Base-by-base conservation (phyloP, 2,888 invertebrate species). In the Furcula furcula region DNA sequence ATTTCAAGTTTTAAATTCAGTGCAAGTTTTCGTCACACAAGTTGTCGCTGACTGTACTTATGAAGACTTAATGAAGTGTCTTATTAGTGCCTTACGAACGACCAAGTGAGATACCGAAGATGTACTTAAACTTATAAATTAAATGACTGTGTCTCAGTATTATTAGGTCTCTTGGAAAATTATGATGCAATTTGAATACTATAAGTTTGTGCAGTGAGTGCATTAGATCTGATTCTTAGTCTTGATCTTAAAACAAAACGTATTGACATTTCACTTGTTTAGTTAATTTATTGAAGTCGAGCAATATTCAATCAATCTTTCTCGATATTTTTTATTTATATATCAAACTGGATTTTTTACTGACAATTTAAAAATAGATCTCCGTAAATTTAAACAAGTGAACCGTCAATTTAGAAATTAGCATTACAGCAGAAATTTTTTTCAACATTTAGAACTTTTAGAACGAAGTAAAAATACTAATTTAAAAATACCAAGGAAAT, bases 161-260 rank as follows among this genome's bases (percentile, higher is more conserved):
- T 56, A 56, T 50, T 39, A 42, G 45, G 36, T 38, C 41, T 42
- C 12, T 36, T 16, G 2, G 9, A 25, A 18, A 21, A 44, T 51
- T 42, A 29, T 49, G 48, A 50, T 55, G 69, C 69, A 70, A 65
- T 72, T 63, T 69, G 66, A 68, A 65, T 67, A 66, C 68, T 65
- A 58, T 53, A 42, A 55, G 47, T 56, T 67, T 62, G 54, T 63
- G n/a, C n/a, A n/a, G n/a, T n/a, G n/a, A n/a, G n/a, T n/a, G n/a
- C n/a, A n/a, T n/a, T n/a, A n/a, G n/a, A n/a, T n/a, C n/a, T n/a
- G n/a, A n/a, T n/a, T n/a, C n/a, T n/a, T 57, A 42, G 37, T 40
- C 21, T 44, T 31, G 40, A 38, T 23, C 34, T 13, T 13, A 14
- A 26, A 40, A 23, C 39, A 4, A 44, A 34, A 33, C 37, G 45